Evolutionary conservation across 2,113 vertebrate species (phyloP).

Genomic region (Lucifuga dentata): DNA sequence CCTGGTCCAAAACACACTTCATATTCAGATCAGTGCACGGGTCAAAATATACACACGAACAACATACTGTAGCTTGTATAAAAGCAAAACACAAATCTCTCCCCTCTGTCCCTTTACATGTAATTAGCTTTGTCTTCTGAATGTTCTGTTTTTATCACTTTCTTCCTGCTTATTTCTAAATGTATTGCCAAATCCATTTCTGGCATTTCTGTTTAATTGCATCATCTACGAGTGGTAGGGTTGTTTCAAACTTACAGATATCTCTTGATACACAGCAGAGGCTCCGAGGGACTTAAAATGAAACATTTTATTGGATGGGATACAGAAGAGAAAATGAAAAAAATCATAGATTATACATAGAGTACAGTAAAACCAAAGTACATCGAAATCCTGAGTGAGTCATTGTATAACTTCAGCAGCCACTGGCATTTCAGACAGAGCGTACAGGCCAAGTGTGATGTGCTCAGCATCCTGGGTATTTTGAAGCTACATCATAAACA

Average conservation of each 20-base stretch:
- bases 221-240: slow-evolving; percentile 56
- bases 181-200: slow-evolving; percentile 47
- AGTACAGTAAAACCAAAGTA: neutral
- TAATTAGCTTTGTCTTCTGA: slow-evolving; percentile 48
- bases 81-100: slow-evolving; percentile 10
- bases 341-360: slow-evolving; percentile 5
- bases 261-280: slow-evolving; percentile 27
- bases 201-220: slow-evolving; percentile 47
- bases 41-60: slow-evolving; percentile 23
- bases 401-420: neutral
- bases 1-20: slow-evolving; percentile 28
- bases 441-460: neutral
- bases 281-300: slow-evolving; percentile 16
- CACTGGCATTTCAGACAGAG: neutral
- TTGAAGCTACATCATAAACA: slow-evolving; percentile 1
- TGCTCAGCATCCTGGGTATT: neutral
- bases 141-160: slow-evolving; percentile 23
- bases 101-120: slow-evolving; percentile 24
- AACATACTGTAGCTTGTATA: slow-evolving; percentile 8
- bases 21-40: slow-evolving; percentile 23
- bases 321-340: neutral
- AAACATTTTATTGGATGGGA: slow-evolving; percentile 9
- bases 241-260: slow-evolving; percentile 48
- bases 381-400: slow-evolving; percentile 1
- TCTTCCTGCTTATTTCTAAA: slow-evolving; percentile 47